Conservation (phyloP, 92 coral and sea anemone genomes). For the Meandrina meandrites region DNA sequence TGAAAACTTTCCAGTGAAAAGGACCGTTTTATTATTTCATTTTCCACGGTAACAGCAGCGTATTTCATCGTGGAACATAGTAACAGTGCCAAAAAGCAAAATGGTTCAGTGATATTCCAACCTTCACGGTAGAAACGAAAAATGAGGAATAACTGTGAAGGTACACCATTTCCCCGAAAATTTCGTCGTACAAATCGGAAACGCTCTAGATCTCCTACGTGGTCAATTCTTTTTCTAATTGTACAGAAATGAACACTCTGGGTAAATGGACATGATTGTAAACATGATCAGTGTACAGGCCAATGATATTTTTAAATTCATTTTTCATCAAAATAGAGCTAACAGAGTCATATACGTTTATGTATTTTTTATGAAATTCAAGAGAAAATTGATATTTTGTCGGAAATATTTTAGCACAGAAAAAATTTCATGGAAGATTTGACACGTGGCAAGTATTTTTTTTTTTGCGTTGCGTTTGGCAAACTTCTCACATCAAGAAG, state of each 20-base stretch:
- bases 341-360: background rate
- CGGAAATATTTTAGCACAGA: background rate
- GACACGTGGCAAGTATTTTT: background rate
- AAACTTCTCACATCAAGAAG: too few relatives aligned
- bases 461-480: background rate
- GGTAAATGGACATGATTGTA: background rate
- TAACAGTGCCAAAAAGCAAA: too few relatives aligned
- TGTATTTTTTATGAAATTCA: constrained; percentile 1
- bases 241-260: background rate
- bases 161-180: too few relatives aligned
- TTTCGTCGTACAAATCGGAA: too few relatives aligned
- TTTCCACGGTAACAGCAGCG: too few relatives aligned
- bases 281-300: background rate
- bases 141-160: too few relatives aligned
- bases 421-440: background rate
- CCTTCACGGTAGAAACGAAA: too few relatives aligned
- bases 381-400: background rate
- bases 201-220: too few relatives aligned
- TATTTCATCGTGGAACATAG: too few relatives aligned
- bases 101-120: too few relatives aligned
- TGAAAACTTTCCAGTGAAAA: too few relatives aligned
- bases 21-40: too few relatives aligned
- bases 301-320: background rate
- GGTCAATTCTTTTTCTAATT: background rate
- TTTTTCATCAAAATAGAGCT: background rate